Base-by-base conservation (phyloP, 2,797 vertebrate genomes). In the Phylloscopus collybita region DNA sequence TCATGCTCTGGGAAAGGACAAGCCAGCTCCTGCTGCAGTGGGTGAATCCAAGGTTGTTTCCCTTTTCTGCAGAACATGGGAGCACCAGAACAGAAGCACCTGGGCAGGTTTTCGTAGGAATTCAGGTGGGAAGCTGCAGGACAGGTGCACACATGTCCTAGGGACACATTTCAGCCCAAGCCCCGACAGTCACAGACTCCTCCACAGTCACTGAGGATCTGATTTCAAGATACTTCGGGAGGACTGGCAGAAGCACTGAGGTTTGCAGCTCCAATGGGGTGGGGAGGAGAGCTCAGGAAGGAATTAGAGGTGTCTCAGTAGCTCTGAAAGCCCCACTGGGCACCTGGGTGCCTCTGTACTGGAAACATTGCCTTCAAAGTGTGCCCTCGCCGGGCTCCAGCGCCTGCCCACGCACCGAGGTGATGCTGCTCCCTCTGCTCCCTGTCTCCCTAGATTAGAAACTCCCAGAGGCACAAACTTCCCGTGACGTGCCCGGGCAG, bases 391-490 rank as follows among this genome's bases (percentile, higher is more conserved):
- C 3, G 0, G 40, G 45, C 51, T 72, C 40, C 71, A 44, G 57
- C 32, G 34, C 51, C 57, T 49, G 75, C 79, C 80, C 72, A 72
- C 29, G 4, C 76, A 5, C 3, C 2, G 3, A 44, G 21, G 21
- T 1, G 69, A 89, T 85, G 84, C 50, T 88, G 81, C 61, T 92
- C 61, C 78, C 74, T 71, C 57, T 4, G 20, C 51, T 69, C 42
- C 47, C 49, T 0, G 8, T 27, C 69, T 92, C 47, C 76, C 59
- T 1, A 75, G 66, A 74, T 90, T 70, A 90, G 67, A 62, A 83
- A 79, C 78, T 84, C 76, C 88, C 80, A 81, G 88, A 86, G 67
- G 80, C 71, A 82, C 70, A 73, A 75, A 59, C 11, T 36, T 81
- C 40, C 15, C 6, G 16, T 1, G 13, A 92, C 2, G 0, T 65